Conservation (phyloP, 2,888 invertebrate species). For the Coenonympha arcania region DNA sequence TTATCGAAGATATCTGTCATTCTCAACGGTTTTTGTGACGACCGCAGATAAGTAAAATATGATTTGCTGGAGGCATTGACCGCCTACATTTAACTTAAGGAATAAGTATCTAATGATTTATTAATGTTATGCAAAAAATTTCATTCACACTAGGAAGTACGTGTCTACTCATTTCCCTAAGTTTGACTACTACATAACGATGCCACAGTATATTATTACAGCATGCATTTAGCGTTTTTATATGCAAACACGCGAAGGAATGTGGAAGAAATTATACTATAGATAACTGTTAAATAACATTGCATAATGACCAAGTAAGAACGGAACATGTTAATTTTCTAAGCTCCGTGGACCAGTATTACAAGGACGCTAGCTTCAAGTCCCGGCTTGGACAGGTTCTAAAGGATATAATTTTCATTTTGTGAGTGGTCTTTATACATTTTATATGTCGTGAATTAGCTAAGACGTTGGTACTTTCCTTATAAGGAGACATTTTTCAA, state of each 20-base stretch:
- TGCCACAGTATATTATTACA: neutral
- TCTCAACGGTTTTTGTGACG: no score
- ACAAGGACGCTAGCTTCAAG: conserved; percentile 1
- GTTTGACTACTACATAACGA: neutral
- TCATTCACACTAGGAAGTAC: neutral
- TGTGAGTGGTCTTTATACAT: conserved; percentile 9
- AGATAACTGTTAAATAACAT: conserved; percentile 14
- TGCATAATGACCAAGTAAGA: conserved; percentile 9
- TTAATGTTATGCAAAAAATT: neutral
- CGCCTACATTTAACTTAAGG: no score
- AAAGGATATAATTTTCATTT: conserved; percentile 18
- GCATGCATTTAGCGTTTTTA: neutral
- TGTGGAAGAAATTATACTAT: conserved; percentile 10
- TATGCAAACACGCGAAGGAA: neutral
- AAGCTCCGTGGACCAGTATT: conserved; percentile 1
- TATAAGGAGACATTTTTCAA: no score
- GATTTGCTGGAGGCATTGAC: no score
- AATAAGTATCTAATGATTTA: no score
- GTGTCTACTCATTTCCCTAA: neutral
- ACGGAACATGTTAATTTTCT: conserved; percentile 16
- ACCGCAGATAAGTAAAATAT: no score
- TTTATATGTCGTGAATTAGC: no score
- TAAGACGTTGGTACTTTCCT: no score
- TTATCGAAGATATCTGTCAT: no score
- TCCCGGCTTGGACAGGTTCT: conserved; percentile 4